Percentiles rank a stretch among this genome's conserved stretches.
These are phyloP conservation scores for Numida meleagris DNA, from an alignment of 2,113 vertebrate species.

Conservation along the genomic window DNA sequence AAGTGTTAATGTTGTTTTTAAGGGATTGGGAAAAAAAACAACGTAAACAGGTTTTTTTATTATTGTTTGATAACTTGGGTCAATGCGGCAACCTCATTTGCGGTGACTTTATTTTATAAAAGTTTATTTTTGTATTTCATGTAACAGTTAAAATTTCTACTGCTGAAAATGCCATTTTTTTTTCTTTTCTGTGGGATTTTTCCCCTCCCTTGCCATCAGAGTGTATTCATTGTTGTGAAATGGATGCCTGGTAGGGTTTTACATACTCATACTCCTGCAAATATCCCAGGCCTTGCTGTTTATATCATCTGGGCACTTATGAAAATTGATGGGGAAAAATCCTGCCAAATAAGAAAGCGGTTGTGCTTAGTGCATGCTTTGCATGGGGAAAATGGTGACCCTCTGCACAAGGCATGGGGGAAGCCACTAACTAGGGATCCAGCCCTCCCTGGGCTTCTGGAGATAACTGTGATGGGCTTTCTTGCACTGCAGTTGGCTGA, in stretches of 20 bases:
- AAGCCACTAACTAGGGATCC: background rate
- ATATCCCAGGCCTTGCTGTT: background rate
- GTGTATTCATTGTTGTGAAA: conserved; percentile 53
- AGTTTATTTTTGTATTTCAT: conserved; percentile 77
- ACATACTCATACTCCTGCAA: background rate
- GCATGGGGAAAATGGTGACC: background rate
- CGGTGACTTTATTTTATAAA: conserved; percentile 70
- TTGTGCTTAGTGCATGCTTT: background rate
- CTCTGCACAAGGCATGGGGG: background rate
- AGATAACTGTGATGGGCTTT: background rate
- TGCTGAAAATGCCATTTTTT: conserved; percentile 30
- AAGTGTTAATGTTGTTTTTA: conserved; percentile 36
- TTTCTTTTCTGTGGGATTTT: background rate
- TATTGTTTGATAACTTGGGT: conserved; percentile 51
- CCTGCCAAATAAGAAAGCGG: background rate
- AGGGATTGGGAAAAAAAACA: background rate
- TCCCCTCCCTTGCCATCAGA: background rate
- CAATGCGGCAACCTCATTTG: conserved; percentile 37
- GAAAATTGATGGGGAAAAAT: background rate
- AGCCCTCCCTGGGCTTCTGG: background rate
- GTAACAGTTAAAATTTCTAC: conserved; percentile 48
- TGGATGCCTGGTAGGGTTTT: background rate
- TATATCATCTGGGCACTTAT: background rate
- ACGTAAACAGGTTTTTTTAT: background rate
- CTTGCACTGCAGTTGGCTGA: background rate